phyloP scores from a whole-genome alignment of 2,797 vertebrate species.

The Microctenopoma stevenorrisi region DNA sequence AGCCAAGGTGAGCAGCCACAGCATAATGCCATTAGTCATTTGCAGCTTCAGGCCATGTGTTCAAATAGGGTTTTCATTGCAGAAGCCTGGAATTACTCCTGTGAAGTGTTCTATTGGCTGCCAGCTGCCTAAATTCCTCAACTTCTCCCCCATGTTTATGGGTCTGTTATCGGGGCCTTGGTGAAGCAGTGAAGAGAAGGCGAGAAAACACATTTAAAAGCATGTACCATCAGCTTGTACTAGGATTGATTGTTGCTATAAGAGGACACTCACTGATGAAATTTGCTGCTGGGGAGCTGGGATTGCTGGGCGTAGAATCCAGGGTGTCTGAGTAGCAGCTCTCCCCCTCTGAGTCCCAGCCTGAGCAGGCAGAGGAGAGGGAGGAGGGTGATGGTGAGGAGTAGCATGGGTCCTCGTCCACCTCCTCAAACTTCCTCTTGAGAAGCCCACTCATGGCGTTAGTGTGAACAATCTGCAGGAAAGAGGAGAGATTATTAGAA shows the following conservation, averaged over 20 bases:
- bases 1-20: constrained; percentile 65
- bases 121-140: constrained; percentile 72
- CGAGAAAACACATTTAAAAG: constrained; percentile 40
- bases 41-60: constrained; percentile 70
- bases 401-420: constrained; percentile 92
- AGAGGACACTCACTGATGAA: constrained; percentile 88
- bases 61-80: constrained; percentile 73
- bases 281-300: constrained; percentile 80
- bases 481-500: constrained; percentile 45
- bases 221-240: constrained; percentile 44
- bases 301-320: constrained; percentile 85
- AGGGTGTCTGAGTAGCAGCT: constrained; percentile 86
- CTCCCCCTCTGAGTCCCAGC: constrained; percentile 93
- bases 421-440: constrained; percentile 97
- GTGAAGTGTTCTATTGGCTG: constrained; percentile 70
- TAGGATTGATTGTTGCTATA: constrained; percentile 27
- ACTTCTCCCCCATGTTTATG: constrained; percentile 59
- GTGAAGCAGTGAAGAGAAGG: constrained; percentile 55
- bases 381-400: constrained; percentile 86
- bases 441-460: constrained; percentile 92
- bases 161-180: constrained; percentile 61
- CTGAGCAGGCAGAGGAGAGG: constrained; percentile 88
- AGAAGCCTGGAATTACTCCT: constrained; percentile 73
- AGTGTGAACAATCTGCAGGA: constrained; percentile 74
- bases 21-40: constrained; percentile 71